Evolutionary conservation across 2,888 invertebrate genomes (phyloP), one percentile per base, ranked within the genome.

Genomic region (Coelogynopora nodosa): DNA sequence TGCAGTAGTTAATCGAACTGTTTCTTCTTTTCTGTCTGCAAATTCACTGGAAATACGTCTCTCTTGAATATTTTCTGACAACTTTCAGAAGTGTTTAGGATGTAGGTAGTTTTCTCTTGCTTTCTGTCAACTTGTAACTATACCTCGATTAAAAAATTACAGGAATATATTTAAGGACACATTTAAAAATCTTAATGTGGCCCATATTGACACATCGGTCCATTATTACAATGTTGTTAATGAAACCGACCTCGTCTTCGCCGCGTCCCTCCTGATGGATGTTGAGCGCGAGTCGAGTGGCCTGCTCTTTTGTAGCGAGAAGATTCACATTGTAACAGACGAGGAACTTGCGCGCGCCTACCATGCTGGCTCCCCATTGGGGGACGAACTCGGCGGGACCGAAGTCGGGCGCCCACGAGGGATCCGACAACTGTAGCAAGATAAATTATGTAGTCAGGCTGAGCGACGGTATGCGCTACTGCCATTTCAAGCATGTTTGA

Each of bases 321-420:
- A 93, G 88, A 89, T 93, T 93, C 26, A 93, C 90, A 89, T 93
- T 93, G 90, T 93, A 93, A 0, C 93, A 93, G 86, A 93, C 92
- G 5, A 93, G 90, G 89, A 93, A 93, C 89, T 93, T 93, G 67
- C 93, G 90, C 0, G 93, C 93, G 0, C 93, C 93, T 1, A 92
- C 92, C 85, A 92, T 92, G 0, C 93, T 93, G 10, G 93, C 93
- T 1, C 93, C 93, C 93, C 93, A 93, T 23, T 89, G 89, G 0
- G 93, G 91, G 2, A 92, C 90, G 89, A 93, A 93, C 84, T 92
- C 91, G 18, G 91, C 89, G 0, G 92, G 92, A 0, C 93, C 93
- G 90, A 91, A 93, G 89, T 93, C 93, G n/a, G 93, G 93, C 86
- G 90, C 90, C 93, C 93, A 93, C 88, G 92, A 91, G 49, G 49